phyloP scores from a whole-genome alignment of 2,888 invertebrate species.

The Daptonema setosum region DNA sequence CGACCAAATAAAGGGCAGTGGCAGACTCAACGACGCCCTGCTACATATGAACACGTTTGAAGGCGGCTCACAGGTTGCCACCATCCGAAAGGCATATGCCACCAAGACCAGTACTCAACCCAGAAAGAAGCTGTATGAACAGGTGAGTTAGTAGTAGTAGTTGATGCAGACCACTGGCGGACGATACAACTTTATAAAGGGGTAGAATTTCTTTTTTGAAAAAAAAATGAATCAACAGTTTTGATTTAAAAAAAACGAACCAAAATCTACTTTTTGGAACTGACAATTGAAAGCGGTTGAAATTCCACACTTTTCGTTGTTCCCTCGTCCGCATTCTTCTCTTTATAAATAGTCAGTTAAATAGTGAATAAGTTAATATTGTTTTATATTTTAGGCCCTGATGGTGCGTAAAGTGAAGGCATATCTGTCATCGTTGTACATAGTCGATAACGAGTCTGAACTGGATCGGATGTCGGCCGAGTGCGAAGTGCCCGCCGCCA shows the following conservation, averaged over 20 bases:
- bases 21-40: constrained; percentile 16
- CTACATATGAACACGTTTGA: constrained; percentile 22
- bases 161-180: too few relatives aligned
- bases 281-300: too few relatives aligned
- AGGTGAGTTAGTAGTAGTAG: constrained; percentile 9
- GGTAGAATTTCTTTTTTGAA: too few relatives aligned
- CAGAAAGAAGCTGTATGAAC: constrained; percentile 24
- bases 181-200: too few relatives aligned
- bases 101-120: constrained; percentile 6
- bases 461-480: constrained; percentile 67
- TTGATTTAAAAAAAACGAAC: too few relatives aligned
- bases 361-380: too few relatives aligned
- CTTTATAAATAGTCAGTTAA: too few relatives aligned
- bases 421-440: constrained; percentile 72
- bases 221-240: too few relatives aligned
- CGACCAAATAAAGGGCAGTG: constrained; percentile 3
- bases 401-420: constrained; percentile 92
- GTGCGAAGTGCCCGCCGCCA: constrained; percentile 43
- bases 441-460: constrained; percentile 70
- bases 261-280: too few relatives aligned
- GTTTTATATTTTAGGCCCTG: constrained; percentile 51
- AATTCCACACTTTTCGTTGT: too few relatives aligned
- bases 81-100: constrained; percentile 15
- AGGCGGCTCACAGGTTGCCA: constrained; percentile 14
- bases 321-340: too few relatives aligned